phyloP scores from a whole-genome alignment of 2,888 invertebrate species.

The Malthinus seriepunctatus region DNA sequence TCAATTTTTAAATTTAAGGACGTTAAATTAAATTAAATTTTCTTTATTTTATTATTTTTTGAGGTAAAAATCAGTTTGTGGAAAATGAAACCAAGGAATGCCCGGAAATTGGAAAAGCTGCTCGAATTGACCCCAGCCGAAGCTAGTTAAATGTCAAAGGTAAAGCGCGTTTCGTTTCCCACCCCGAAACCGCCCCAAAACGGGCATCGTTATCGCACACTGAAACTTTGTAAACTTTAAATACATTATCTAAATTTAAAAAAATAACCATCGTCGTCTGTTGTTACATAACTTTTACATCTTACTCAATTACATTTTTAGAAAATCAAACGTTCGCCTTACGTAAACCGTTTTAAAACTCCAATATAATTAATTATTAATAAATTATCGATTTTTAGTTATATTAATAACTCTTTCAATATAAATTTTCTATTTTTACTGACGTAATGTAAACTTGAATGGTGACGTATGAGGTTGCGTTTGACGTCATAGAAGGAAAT shows the following conservation, averaged over 20 bases:
- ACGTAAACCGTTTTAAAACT: not conserved
- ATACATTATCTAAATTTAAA: constrained; percentile 2
- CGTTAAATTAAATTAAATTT: not conserved
- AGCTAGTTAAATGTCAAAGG: constrained; percentile 37
- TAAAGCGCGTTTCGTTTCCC: constrained; percentile 21
- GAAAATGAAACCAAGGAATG: constrained; percentile 2
- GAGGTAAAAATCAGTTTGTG: not conserved
- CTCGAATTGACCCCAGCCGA: constrained; percentile 22
- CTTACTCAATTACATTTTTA: too few relatives aligned
- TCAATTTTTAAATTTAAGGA: not conserved
- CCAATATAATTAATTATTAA: not conserved
- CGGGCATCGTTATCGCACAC: constrained; percentile 1
- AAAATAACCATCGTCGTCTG: not conserved
- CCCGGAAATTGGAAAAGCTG: constrained; percentile 27
- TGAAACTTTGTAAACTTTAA: not conserved
- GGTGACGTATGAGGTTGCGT: not conserved
- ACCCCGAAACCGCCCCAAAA: constrained; percentile 7
- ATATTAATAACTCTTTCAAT: not conserved
- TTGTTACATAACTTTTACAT: not conserved
- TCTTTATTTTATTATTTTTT: too few relatives aligned
- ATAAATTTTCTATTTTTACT: not conserved
- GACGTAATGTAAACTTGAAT: not conserved
- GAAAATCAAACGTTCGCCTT: not conserved
- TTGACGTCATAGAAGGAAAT: constrained; percentile 1
- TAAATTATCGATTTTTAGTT: not conserved